phyloP scores from a whole-genome alignment of 2,113 vertebrate species.

The Odontesthes bonariensis region DNA sequence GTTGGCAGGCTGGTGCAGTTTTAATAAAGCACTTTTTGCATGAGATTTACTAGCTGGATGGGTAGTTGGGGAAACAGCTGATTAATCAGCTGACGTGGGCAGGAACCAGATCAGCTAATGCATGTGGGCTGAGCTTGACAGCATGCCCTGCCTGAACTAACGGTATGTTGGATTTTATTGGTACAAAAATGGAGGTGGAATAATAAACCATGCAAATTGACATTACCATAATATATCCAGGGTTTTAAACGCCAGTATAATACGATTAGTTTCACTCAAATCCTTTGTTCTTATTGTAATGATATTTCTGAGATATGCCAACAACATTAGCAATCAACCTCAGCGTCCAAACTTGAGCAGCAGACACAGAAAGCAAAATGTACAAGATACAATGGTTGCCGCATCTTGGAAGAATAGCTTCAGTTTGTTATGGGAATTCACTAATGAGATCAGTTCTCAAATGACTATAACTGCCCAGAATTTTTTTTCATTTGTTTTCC shows the following conservation, averaged over 20 bases:
- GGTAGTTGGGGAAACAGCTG: background rate
- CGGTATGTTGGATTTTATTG: constrained; percentile 14
- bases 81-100: background rate
- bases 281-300: constrained; percentile 62
- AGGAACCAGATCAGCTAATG: background rate
- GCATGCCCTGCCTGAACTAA: background rate
- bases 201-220: constrained; percentile 25
- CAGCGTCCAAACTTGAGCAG: constrained; percentile 33
- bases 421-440: constrained; percentile 65
- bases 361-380: constrained; percentile 54
- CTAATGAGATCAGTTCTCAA: constrained; percentile 61
- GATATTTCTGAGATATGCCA: constrained; percentile 28
- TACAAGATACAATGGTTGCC: constrained; percentile 30
- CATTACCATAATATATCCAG: constrained; percentile 28
- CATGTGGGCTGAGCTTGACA: background rate
- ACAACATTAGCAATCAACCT: too few species aligned
- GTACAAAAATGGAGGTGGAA: constrained; percentile 6
- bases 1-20: background rate
- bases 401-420: constrained; percentile 52
- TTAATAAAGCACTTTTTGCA: background rate
- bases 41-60: background rate
- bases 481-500: constrained; percentile 19
- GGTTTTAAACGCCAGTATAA: constrained; percentile 31
- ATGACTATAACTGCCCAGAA: constrained; percentile 51
- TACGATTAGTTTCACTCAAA: constrained; percentile 65